phyloP scores from a whole-genome alignment of 2,113 vertebrate species.

The Vulpes lagopus region DNA sequence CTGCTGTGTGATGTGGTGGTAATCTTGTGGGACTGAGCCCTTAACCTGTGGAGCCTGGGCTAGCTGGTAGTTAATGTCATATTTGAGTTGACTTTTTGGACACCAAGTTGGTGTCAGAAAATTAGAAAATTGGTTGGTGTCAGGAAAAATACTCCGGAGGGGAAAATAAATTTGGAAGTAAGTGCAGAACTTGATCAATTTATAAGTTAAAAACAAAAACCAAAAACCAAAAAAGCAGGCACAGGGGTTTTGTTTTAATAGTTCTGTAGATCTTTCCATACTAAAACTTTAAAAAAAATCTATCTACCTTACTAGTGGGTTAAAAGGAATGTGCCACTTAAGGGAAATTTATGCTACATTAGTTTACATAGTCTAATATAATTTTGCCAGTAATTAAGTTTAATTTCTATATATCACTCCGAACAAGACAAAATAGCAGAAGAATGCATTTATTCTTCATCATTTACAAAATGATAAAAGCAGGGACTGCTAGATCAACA shows the following conservation, averaged over 20 bases:
- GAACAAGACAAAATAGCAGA: constrained; percentile 46
- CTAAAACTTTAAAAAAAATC: constrained; percentile 34
- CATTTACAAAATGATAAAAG: constrained; percentile 20
- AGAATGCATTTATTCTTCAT: constrained; percentile 20
- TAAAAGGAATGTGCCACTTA: constrained; percentile 35
- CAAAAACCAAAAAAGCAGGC: background rate
- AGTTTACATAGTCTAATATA: constrained; percentile 51
- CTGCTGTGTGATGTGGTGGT: background rate
- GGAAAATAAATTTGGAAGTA: constrained; percentile 7
- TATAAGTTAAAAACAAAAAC: background rate
- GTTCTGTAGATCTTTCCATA: background rate
- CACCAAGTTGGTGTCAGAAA: background rate
- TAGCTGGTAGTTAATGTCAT: background rate
- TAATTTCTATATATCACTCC: constrained; percentile 40
- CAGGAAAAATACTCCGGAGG: background rate
- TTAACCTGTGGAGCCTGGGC: background rate
- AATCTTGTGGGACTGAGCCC: background rate
- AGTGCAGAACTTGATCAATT: background rate
- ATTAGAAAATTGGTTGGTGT: background rate
- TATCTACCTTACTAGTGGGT: background rate
- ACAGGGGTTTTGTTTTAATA: background rate
- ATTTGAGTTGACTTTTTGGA: background rate
- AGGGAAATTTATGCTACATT: constrained; percentile 19
- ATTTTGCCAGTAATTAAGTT: constrained; percentile 52
- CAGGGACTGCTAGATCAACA: background rate